These are phyloP conservation scores for Rallus limicola DNA, from an alignment of 2,113 vertebrate species.

Conservation along the genomic window DNA sequence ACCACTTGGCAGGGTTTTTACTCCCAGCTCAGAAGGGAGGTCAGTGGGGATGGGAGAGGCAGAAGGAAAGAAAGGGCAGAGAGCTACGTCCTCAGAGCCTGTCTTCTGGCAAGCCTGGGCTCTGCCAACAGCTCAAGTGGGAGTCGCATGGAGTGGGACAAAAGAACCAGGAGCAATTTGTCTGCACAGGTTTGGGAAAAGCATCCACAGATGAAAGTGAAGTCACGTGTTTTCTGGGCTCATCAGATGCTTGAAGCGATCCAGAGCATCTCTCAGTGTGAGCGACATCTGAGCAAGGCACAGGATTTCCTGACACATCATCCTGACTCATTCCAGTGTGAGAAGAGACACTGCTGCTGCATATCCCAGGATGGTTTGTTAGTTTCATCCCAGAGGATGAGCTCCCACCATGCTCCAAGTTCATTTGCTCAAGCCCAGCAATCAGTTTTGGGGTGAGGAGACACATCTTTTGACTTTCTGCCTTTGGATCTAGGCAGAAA, in stretches of 20 bases:
- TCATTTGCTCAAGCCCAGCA: not conserved
- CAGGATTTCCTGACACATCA: not conserved
- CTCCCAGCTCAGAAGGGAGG: constrained; percentile 3
- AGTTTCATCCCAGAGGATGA: not conserved
- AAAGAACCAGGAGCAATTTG: not conserved
- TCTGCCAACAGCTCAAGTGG: constrained; percentile 22
- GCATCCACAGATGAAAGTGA: not conserved
- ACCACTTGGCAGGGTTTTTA: constrained; percentile 7
- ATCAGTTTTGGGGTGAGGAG: not conserved
- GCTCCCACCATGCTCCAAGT: not conserved
- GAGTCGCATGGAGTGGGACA: not conserved
- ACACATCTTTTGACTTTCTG: not conserved
- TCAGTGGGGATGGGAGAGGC: constrained; percentile 18
- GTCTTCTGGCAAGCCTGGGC: not conserved
- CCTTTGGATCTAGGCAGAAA: not conserved
- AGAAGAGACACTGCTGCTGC: not conserved
- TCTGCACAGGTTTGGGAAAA: not conserved
- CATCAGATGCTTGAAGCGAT: not conserved
- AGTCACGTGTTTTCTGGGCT: not conserved
- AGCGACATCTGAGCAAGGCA: not conserved
- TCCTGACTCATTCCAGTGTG: constrained; percentile 4
- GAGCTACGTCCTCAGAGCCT: not conserved
- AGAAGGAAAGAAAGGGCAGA: constrained; percentile 20
- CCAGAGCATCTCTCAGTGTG: not conserved
- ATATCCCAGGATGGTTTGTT: not conserved